A percentile compares a stretch with the other conserved stretches of the same genome.
phyloP scores from a whole-genome alignment of 2,888 invertebrate genomes.

The Clistopyga incitator region DNA sequence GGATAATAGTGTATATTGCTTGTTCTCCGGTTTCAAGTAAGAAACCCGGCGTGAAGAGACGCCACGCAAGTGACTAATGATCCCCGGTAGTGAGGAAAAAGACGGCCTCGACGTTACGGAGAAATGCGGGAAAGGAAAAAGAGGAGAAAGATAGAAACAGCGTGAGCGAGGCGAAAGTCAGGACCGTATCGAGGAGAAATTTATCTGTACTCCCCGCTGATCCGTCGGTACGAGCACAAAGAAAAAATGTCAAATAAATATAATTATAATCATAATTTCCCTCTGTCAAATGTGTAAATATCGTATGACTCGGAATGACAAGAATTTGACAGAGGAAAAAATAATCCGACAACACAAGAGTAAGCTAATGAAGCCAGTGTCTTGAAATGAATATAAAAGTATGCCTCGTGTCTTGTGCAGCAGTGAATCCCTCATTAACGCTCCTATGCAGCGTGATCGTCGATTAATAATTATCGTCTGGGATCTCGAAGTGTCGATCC shows the following conservation, averaged over 20 bases:
- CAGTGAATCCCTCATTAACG: constrained; percentile 36
- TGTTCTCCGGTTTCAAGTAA: constrained; percentile 57
- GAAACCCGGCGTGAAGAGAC: constrained; percentile 68
- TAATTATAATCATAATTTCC: constrained; percentile 55
- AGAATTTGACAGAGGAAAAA: constrained; percentile 36
- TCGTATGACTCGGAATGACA: constrained; percentile 8
- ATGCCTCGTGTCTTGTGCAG: constrained; percentile 17
- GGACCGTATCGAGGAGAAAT: constrained; percentile 67
- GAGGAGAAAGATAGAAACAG: constrained; percentile 69
- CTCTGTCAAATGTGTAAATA: constrained; percentile 27
- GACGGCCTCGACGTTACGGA: constrained; percentile 56
- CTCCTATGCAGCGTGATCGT: constrained; percentile 55
- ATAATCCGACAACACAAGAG: constrained; percentile 57
- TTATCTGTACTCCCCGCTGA: constrained; percentile 52
- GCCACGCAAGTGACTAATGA: constrained; percentile 80
- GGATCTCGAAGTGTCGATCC: constrained; percentile 41
- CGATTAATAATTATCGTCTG: constrained; percentile 65
- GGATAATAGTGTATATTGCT: constrained; percentile 77
- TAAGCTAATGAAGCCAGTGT: constrained; percentile 62
- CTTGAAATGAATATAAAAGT: constrained; percentile 13
- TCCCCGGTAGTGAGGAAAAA: constrained; percentile 61
- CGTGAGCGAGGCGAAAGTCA: constrained; percentile 72
- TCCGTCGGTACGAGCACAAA: neutral
- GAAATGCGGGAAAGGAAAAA: constrained; percentile 64
- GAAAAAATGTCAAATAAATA: constrained; percentile 37